phyloP scores from a whole-genome alignment of 2,797 vertebrate genomes.

The Galago senegalensis region DNA sequence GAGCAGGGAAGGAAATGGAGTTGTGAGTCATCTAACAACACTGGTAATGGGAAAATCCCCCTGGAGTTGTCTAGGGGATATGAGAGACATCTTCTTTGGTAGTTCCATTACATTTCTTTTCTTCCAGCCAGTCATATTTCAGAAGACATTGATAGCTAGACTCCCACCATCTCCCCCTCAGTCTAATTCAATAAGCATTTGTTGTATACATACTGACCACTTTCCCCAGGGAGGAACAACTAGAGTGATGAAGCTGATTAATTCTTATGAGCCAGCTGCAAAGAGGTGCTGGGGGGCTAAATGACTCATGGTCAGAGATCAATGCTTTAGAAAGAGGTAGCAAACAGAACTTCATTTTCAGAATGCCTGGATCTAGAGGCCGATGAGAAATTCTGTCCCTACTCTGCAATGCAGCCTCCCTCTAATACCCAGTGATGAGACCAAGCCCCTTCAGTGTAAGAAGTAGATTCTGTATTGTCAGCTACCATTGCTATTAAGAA shows the following conservation, averaged over 20 bases:
- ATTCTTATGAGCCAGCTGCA: not conserved
- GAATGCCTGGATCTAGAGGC: not conserved
- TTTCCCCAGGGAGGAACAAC: not conserved
- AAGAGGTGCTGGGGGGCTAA: not conserved
- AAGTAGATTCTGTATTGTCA: not conserved
- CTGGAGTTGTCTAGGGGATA: not conserved
- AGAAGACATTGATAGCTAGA: not conserved
- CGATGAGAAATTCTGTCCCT: not conserved
- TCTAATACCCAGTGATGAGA: not conserved
- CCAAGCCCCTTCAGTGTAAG: not conserved
- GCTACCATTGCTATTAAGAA: not conserved
- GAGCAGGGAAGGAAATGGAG: constrained; percentile 20
- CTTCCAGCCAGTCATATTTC: not conserved
- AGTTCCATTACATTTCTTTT: not conserved
- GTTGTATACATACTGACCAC: not conserved
- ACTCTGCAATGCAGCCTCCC: not conserved
- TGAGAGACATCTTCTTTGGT: not conserved
- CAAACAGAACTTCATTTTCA: not conserved
- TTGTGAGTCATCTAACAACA: constrained; percentile 33
- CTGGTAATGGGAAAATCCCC: constrained; percentile 5
- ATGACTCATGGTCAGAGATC: constrained; percentile 46
- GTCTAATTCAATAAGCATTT: not conserved
- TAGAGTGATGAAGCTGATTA: not conserved
- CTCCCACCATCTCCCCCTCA: not conserved
- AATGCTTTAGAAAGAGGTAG: not conserved